Conservation (phyloP, 1,140 invertebrate genomes). For the Drosophila varians region DNA sequence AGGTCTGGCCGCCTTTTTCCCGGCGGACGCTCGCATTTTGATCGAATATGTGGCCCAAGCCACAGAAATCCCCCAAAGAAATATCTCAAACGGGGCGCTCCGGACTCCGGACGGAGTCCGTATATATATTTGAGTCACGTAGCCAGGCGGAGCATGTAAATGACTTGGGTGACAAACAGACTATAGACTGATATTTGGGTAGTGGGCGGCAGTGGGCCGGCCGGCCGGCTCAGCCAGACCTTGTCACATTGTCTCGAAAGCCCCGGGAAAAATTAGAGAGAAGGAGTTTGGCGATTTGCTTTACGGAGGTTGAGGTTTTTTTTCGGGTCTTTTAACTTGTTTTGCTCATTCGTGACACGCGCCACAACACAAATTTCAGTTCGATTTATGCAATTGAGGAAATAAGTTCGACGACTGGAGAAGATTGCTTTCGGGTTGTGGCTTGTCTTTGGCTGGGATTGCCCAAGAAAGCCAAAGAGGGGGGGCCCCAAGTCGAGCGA, state of each 20-base stretch:
- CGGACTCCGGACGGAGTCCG: slow-evolving; percentile 4
- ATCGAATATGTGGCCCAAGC: slow-evolving; percentile 68
- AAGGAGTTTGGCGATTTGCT: slow-evolving; percentile 46
- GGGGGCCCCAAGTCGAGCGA: background rate
- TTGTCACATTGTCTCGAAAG: slow-evolving; percentile 75
- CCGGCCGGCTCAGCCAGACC: slow-evolving; percentile 11
- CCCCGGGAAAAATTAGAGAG: slow-evolving; percentile 34
- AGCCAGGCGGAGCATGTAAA: slow-evolving; percentile 74
- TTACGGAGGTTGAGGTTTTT: slow-evolving; percentile 23
- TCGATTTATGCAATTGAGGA: slow-evolving; percentile 82
- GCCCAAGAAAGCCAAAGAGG: slow-evolving; percentile 1
- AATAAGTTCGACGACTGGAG: slow-evolving; percentile 58
- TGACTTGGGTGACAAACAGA: slow-evolving; percentile 81
- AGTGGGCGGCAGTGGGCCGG: slow-evolving; percentile 32
- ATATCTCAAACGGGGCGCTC: slow-evolving; percentile 11
- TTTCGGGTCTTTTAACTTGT: slow-evolving; percentile 35
- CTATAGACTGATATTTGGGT: slow-evolving; percentile 43
- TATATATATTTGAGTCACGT: slow-evolving; percentile 77
- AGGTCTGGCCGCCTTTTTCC: slow-evolving; percentile 17
- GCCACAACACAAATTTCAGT: slow-evolving; percentile 76
- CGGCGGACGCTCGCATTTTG: slow-evolving; percentile 64
- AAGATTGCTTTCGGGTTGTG: slow-evolving; percentile 45
- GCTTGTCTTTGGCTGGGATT: slow-evolving; percentile 22
- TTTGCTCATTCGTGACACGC: slow-evolving; percentile 77
- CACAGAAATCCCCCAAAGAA: slow-evolving; percentile 58